Base-by-base conservation (phyloP, 2,888 invertebrate species). In the Lingula anatina region DNA sequence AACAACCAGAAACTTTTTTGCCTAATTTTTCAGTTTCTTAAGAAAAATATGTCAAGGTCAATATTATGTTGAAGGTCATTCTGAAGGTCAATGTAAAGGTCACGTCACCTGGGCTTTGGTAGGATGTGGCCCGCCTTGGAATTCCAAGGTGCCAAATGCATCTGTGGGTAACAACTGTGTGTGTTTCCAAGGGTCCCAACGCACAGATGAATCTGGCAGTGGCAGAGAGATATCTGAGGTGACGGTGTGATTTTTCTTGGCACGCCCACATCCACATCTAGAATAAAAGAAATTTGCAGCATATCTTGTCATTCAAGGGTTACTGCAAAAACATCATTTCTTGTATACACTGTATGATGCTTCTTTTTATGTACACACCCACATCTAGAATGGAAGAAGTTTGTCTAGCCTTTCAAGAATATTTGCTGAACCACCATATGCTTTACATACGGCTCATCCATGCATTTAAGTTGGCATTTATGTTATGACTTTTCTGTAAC, bases 131-230 rank as follows among this genome's bases (percentile, higher is more conserved):
- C 93, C 92, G n/a, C n/a, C n/a, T 78, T 97, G 95, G 78, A 99
- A 99, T 79, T 97, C 95, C 59, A 99, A 88, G 45, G 91, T 94
- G 42, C 97, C 99, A 75, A 91, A 97, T 1, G 97, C 94, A 77
- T 99, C 94, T 0, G 97, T 97, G n/a, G 93, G 87, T 45, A 85
- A 84, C 1, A 88, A 80, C 54, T 87, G 84, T 3, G 97, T 96
- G 78, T 96, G 92, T 66, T 86, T 84, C 39, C 86, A 84, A 0
- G 92, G 89, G 56, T 86, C 82, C 95, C 95, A 95, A n/a, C 65
- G 58, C 49, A 73, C 73, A 15, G 55, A 56, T 9, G 66, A 66
- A 2, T 61, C 61, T 2, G 73, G 66, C n/a, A 68, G 68, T 3
- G 70, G 72, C 28, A 60, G 53, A 5, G 61, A 59, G 43, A 60